Conservation (phyloP, 2,113 vertebrate species). For the Physeter macrocephalus region DNA sequence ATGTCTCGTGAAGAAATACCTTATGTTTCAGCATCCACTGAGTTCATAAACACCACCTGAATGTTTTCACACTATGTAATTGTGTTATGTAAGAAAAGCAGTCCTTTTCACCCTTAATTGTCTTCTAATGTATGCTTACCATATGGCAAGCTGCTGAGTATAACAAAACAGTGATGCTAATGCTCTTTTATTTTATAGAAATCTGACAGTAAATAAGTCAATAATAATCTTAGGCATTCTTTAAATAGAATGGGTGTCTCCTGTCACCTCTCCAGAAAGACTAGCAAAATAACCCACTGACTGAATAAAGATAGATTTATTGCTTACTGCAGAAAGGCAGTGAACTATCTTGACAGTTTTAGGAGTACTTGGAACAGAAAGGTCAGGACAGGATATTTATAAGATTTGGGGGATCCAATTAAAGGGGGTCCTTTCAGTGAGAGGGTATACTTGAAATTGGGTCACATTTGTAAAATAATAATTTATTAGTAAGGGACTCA, state of each 20-base stretch:
- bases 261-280: neutral
- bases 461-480: neutral
- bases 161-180: neutral
- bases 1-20: slow-evolving; percentile 54
- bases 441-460: neutral
- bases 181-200: slow-evolving; percentile 42
- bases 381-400: neutral
- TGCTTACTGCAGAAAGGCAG: neutral
- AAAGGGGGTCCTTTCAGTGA: neutral
- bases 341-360: neutral
- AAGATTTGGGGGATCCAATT: neutral
- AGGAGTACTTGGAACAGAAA: neutral
- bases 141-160: slow-evolving; percentile 47
- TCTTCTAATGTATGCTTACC: slow-evolving; percentile 59
- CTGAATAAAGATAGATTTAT: neutral
- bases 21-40: slow-evolving; percentile 49
- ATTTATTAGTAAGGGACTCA: neutral
- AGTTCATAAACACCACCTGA: slow-evolving; percentile 56
- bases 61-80: slow-evolving; percentile 64
- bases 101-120: slow-evolving; percentile 60
- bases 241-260: neutral
- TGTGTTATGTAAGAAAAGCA: slow-evolving; percentile 51
- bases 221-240: neutral
- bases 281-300: neutral
- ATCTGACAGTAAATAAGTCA: neutral